phyloP scores from a whole-genome alignment of 2,113 vertebrate genomes.

The Athene cunicularia region DNA sequence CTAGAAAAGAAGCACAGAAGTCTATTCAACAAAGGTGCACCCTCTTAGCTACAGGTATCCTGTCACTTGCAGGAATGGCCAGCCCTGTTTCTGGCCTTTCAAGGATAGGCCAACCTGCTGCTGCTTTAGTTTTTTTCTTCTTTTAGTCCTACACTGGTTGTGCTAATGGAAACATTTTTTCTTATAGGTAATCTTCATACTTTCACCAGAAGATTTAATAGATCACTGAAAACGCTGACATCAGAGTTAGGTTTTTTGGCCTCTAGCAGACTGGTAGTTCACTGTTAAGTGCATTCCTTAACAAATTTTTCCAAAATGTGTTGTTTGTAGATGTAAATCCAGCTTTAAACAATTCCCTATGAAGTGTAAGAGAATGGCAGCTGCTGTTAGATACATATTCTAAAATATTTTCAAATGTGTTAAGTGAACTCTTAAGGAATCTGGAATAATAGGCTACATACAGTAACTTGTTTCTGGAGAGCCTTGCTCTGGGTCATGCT shows the following conservation, averaged over 20 bases:
- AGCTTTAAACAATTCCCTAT: background rate
- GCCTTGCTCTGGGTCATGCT: background rate
- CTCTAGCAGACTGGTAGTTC: background rate
- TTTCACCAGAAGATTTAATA: background rate
- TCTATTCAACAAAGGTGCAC: background rate
- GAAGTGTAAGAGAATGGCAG: background rate
- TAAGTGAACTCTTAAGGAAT: background rate
- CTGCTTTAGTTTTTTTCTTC: background rate
- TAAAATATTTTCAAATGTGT: background rate
- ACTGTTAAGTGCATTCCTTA: background rate
- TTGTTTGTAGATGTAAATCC: background rate
- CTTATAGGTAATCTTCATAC: background rate
- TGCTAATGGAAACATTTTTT: background rate
- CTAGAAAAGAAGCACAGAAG: background rate
- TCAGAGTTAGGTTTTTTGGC: background rate
- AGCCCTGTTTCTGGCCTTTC: background rate
- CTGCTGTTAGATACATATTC: background rate
- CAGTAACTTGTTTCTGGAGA: background rate
- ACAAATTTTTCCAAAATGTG: background rate
- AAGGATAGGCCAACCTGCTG: background rate
- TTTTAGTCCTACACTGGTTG: background rate
- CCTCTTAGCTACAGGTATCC: background rate
- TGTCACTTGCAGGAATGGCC: background rate
- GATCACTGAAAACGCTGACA: background rate
- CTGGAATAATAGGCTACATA: background rate